These are phyloP conservation scores for Apis florea DNA, from an alignment of 1,140 invertebrate genomes.

Conservation along the genomic window DNA sequence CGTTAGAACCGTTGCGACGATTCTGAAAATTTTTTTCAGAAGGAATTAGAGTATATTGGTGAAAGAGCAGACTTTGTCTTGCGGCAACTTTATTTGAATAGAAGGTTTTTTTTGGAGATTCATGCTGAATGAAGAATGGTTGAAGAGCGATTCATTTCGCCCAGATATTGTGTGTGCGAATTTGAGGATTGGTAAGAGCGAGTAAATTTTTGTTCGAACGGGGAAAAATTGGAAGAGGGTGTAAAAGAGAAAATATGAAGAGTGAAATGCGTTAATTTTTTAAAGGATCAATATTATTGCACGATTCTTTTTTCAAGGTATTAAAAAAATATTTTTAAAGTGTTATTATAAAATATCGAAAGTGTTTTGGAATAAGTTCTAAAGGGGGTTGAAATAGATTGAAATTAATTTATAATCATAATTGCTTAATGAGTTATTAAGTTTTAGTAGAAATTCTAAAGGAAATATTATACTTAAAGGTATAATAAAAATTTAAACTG, in stretches of 20 bases:
- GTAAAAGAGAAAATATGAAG: no score
- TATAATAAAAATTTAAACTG: no score
- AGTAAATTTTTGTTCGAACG: background rate
- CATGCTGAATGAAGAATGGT: background rate
- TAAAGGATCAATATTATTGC: background rate
- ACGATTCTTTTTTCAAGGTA: background rate
- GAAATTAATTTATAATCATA: no score
- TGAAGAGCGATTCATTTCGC: background rate
- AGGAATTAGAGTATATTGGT: constrained; percentile 1
- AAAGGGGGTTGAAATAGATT: background rate
- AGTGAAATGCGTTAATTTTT: background rate
- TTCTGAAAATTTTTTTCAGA: background rate
- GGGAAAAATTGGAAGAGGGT: background rate
- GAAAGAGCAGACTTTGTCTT: background rate
- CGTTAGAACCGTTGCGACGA: background rate
- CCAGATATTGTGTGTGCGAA: background rate
- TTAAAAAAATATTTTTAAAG: no score
- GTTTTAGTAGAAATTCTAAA: no score
- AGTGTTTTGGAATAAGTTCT: no score
- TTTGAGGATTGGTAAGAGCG: background rate
- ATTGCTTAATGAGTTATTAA: no score
- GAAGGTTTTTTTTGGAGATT: background rate
- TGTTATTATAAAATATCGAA: no score
- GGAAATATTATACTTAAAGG: no score
- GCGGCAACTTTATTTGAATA: background rate